Conservation (phyloP, 2,113 vertebrate species). For the Nibea albiflora region DNA sequence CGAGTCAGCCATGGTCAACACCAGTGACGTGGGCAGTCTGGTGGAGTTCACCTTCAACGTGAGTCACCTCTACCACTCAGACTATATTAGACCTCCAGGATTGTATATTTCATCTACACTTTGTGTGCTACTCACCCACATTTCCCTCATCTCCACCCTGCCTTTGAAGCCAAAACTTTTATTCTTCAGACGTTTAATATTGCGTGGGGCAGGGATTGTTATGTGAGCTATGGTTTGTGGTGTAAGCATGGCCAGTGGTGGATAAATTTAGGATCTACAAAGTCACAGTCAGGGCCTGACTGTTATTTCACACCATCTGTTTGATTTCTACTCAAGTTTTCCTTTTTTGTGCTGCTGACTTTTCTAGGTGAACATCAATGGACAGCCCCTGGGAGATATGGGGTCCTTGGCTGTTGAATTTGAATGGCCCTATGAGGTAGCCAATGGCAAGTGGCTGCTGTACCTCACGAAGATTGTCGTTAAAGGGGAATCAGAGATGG, state of each 20-base stretch:
- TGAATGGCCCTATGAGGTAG: slow-evolving; percentile 92
- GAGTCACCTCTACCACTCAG: slow-evolving; percentile 70
- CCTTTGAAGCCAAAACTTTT: slow-evolving; percentile 46
- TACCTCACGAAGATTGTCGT: slow-evolving; percentile 91
- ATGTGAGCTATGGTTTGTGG: slow-evolving; percentile 65
- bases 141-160: slow-evolving; percentile 62
- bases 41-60: slow-evolving; percentile 90
- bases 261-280: slow-evolving; percentile 56
- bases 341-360: not conserved
- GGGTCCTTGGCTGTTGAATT: slow-evolving; percentile 90
- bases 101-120: slow-evolving; percentile 46
- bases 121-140: slow-evolving; percentile 44
- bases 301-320: slow-evolving; percentile 27
- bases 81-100: slow-evolving; percentile 50
- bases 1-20: slow-evolving; percentile 90
- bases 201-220: slow-evolving; percentile 44
- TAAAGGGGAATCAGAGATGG: slow-evolving; percentile 74
- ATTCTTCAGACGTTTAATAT: slow-evolving; percentile 60
- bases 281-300: slow-evolving; percentile 11
- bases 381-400: slow-evolving; percentile 83
- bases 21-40: slow-evolving; percentile 91
- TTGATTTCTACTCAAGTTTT: slow-evolving; percentile 9
- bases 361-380: slow-evolving; percentile 85
- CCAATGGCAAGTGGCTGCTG: slow-evolving; percentile 95
- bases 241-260: slow-evolving; percentile 49